Percentiles rank a stretch among this genome's conserved stretches.
Evolutionary conservation across 1,140 invertebrate genomes (phyloP).

Genomic region (Goniozus legneri): DNA sequence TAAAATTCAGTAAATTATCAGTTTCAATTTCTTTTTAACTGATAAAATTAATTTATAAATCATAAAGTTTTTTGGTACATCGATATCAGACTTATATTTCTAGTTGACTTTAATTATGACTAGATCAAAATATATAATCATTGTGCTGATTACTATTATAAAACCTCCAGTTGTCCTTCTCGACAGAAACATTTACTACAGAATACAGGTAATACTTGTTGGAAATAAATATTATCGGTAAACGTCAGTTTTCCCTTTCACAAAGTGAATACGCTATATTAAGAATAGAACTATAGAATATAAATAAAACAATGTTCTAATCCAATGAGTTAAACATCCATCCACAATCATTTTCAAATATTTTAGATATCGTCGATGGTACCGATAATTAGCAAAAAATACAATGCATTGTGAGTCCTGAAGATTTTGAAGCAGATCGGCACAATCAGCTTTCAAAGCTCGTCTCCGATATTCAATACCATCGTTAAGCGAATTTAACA

Average conservation of each 20-base stretch:
- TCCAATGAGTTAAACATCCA: conserved; percentile 21
- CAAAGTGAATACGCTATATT: conserved; percentile 23
- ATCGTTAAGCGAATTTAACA: not conserved
- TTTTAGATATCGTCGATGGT: conserved; percentile 6
- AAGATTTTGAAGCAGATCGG: no score
- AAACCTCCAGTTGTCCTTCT: conserved; percentile 9
- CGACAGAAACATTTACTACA: conserved; percentile 5
- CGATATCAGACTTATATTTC: conserved; percentile 33
- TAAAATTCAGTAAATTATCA: not conserved
- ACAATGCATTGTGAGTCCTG: conserved; percentile 20
- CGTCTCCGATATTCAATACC: not conserved
- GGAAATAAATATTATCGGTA: conserved; percentile 25
- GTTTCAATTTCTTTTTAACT: not conserved
- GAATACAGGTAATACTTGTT: conserved; percentile 8
- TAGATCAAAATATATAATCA: conserved; percentile 40
- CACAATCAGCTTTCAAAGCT: conserved; percentile 12
- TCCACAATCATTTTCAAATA: conserved; percentile 18
- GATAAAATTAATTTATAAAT: conserved; percentile 15
- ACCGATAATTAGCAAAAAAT: conserved; percentile 8
- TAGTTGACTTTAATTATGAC: conserved; percentile 37
- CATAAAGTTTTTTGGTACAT: conserved; percentile 35
- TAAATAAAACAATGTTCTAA: conserved; percentile 35
- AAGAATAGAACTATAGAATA: conserved; percentile 24
- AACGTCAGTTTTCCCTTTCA: conserved; percentile 23
- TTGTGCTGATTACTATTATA: conserved; percentile 5